These are phyloP conservation scores for Choloepus didactylus DNA, from an alignment of 2,797 vertebrate genomes.

Conservation along the genomic window DNA sequence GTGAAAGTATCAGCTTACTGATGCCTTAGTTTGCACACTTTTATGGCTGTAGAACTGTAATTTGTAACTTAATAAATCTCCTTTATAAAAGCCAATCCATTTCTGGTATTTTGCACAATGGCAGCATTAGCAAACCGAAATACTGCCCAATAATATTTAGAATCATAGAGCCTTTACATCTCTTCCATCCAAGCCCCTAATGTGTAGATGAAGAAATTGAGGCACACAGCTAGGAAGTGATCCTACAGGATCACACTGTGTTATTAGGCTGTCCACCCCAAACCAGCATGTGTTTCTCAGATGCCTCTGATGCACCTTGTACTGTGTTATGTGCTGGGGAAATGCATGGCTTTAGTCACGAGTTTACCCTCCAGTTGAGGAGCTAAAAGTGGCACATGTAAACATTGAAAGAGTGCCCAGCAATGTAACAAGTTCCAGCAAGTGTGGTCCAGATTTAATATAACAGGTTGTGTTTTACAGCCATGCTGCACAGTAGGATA, in stretches of 20 bases:
- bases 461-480: neutral
- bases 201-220: neutral
- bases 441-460: neutral
- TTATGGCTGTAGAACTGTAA: too few species aligned
- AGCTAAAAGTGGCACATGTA: neutral
- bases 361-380: neutral
- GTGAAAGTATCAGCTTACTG: too few species aligned
- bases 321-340: neutral
- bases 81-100: too few species aligned
- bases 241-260: neutral
- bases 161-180: neutral
- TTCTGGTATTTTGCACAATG: too few species aligned
- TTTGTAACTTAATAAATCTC: too few species aligned
- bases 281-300: neutral
- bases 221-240: neutral
- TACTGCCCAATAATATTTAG: neutral
- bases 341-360: neutral
- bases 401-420: slow-evolving; percentile 9
- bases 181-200: neutral
- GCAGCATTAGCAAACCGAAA: too few species aligned
- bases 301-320: neutral
- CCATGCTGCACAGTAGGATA: neutral
- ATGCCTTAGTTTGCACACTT: too few species aligned
- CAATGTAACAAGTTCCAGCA: neutral
- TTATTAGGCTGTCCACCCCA: neutral